Base-by-base conservation (phyloP, 2,113 vertebrate genomes). In the Zapornia atra region DNA sequence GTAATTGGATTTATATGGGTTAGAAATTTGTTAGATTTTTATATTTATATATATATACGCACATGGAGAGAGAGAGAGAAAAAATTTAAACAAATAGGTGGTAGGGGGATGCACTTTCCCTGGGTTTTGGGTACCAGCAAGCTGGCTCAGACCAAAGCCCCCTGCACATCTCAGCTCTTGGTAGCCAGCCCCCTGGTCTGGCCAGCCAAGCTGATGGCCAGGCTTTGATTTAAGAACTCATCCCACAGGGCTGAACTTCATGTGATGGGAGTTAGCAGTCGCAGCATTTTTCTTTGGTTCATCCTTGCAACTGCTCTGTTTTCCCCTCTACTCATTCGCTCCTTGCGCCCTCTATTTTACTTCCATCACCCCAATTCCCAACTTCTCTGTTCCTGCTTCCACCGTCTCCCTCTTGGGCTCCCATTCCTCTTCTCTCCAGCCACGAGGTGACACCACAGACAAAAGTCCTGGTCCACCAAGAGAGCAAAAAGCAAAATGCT, bases 1-100 rank as follows among this genome's bases (percentile, higher is more conserved):
- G 97, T 98, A 98, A 98, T 98, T 98, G 98, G 98, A 98, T 98
- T 98, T 98, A 98, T 98, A 98, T 97, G 97, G 98, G 97, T 97
- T 97, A 95, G 97, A 97, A 98, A 98, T 98, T 98, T 98, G 98
- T 98, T 98, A 97, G 97, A 95, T 90, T 96, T 82, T 29, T 92
- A 76, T 69, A 84, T 66, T 76, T 82, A 75, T 76, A 78, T 17
- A 81, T 10, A 75, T 0, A 70, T 0, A 36, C 20, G 69, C 28
- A 53, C 11, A 61, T 3, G 4, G 44, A 87, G 26, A 7, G 21
- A 20, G 17, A 4, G 44, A 87, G 24, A 7, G 24, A 20, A 78
- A 83, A 93, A 70, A 54, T 14, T 66, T 6, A 33, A 68, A 90
- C 24, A 83, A 61, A 34, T 2, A 34, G 51, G 76, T 54, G 40